These are phyloP conservation scores for Antennarius striatus DNA, from an alignment of 2,113 vertebrate genomes.

Conservation along the genomic window DNA sequence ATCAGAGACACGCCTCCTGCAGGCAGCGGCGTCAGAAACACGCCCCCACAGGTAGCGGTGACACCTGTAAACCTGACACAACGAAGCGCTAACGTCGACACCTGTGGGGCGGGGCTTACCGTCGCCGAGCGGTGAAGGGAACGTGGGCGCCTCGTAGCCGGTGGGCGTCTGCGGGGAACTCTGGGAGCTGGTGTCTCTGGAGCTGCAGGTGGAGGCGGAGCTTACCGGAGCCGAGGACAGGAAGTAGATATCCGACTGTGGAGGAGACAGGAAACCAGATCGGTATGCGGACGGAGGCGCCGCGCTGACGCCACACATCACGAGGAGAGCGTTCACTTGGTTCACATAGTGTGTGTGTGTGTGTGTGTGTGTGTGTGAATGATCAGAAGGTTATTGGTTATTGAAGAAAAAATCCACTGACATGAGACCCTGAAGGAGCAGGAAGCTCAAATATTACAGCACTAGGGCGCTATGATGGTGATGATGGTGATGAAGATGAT, in stretches of 20 bases:
- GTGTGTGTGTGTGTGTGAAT: too few relatives aligned
- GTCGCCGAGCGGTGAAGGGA: conserved; percentile 87
- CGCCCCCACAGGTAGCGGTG: conserved; percentile 30
- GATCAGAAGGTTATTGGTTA: too few relatives aligned
- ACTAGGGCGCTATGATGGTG: too few relatives aligned
- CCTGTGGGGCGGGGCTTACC: conserved; percentile 77
- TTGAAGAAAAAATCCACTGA: too few relatives aligned
- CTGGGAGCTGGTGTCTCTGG: conserved; percentile 88
- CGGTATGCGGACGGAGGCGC: conserved; percentile 2
- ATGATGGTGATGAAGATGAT: too few relatives aligned
- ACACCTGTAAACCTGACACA: conserved; percentile 19
- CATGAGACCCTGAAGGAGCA: too few relatives aligned
- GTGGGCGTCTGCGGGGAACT: conserved; percentile 92
- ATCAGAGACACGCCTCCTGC: conserved; percentile 42
- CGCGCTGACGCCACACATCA: too few relatives aligned
- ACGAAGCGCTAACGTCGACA: neutral
- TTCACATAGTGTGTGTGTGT: too few relatives aligned
- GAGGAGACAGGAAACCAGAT: conserved; percentile 42
- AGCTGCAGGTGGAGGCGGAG: conserved; percentile 87
- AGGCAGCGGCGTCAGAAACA: conserved; percentile 29
- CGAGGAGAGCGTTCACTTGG: too few relatives aligned
- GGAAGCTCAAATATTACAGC: too few relatives aligned
- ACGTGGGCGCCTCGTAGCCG: conserved; percentile 85
- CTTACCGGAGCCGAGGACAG: conserved; percentile 86
- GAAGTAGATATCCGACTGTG: conserved; percentile 97